phyloP scores from a whole-genome alignment of 2,888 invertebrate genomes.

The Matsumyia berberina region DNA sequence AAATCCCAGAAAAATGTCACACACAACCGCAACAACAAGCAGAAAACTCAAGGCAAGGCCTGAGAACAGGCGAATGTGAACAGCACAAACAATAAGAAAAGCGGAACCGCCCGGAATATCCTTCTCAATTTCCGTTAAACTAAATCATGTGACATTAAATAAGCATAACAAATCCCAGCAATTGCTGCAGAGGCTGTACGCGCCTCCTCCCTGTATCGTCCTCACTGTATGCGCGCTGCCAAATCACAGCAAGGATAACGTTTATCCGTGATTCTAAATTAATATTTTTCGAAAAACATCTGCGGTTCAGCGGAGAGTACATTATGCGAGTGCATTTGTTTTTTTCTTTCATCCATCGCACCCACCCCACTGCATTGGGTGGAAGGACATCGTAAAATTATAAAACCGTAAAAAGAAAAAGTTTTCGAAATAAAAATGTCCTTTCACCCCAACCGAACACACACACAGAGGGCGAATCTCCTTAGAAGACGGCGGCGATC shows the following conservation, averaged over 20 bases:
- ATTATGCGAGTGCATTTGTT: constrained; percentile 70
- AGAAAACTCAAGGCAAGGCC: constrained; percentile 39
- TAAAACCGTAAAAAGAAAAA: constrained; percentile 67
- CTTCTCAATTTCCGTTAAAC: constrained; percentile 76
- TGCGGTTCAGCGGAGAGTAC: constrained; percentile 65
- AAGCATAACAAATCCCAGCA: constrained; percentile 76
- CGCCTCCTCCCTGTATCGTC: not conserved
- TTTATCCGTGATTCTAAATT: constrained; percentile 76
- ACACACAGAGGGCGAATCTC: not conserved
- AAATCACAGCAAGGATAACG: constrained; percentile 70
- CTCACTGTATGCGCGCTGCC: not conserved
- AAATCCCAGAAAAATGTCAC: constrained; percentile 26
- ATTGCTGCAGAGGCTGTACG: constrained; percentile 44
- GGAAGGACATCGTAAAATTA: constrained; percentile 69
- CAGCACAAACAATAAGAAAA: not conserved
- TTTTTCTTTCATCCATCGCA: not conserved
- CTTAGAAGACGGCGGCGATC: constrained; percentile 23
- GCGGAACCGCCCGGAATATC: constrained; percentile 62
- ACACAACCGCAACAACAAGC: constrained; percentile 13
- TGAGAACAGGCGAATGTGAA: constrained; percentile 8
- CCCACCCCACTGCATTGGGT: not conserved
- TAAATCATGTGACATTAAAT: constrained; percentile 77
- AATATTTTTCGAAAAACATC: constrained; percentile 76
- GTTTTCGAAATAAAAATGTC: constrained; percentile 54
- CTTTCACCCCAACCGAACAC: not conserved